Evolutionary conservation across 64 coral and sea anemone species (phyloP).

Genomic region (Dendronephthya gigantea): DNA sequence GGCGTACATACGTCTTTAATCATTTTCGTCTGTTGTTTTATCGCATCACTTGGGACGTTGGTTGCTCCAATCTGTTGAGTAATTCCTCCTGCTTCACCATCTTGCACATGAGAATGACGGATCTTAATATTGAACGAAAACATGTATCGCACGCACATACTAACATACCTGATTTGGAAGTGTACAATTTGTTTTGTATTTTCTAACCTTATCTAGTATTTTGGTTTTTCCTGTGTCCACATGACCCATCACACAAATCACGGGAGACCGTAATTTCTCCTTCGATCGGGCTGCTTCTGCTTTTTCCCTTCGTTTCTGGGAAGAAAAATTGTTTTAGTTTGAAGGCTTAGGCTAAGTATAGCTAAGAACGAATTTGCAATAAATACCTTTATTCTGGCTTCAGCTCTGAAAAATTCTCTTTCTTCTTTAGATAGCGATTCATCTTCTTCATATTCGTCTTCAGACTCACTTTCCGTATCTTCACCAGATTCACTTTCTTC

Average conservation of each 20-base stretch:
- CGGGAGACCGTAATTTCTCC: constrained; percentile 78
- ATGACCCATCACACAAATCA: constrained; percentile 93
- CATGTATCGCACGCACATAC: neutral
- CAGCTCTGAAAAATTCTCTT: neutral
- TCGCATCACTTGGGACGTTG: constrained; percentile 71
- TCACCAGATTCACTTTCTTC: constrained; percentile 23
- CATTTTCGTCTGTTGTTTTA: constrained; percentile 87
- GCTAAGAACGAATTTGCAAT: neutral
- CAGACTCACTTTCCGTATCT: constrained; percentile 45
- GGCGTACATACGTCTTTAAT: constrained; percentile 69
- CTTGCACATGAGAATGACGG: constrained; percentile 90
- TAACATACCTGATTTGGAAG: no score
- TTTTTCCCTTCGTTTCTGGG: constrained; percentile 53
- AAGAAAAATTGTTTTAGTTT: neutral
- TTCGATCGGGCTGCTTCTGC: constrained; percentile 54
- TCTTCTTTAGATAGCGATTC: constrained; percentile 12
- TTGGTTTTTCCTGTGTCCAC: constrained; percentile 98
- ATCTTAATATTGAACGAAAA: constrained; percentile 37
- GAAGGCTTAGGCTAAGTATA: neutral
- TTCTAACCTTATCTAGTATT: constrained; percentile 95
- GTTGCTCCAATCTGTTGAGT: constrained; percentile 99
- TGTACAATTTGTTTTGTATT: no score
- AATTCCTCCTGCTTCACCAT: constrained; percentile 92
- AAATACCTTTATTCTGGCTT: neutral
- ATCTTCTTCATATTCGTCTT: neutral